These are phyloP conservation scores for Drosophila paramelanica DNA, from an alignment of 2,888 invertebrate genomes.

Conservation along the genomic window DNA sequence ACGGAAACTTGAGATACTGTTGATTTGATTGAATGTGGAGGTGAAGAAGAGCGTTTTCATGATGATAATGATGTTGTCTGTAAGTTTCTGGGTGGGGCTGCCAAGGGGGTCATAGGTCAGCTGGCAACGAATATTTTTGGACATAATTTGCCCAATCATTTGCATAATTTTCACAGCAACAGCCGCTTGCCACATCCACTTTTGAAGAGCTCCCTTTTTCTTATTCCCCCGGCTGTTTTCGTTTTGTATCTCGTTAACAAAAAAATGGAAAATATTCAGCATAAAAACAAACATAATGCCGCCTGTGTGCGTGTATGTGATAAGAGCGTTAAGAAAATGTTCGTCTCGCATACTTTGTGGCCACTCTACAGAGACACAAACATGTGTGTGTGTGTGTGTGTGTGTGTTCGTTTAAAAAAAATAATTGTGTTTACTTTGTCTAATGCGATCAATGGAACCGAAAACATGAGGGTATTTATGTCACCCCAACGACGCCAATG, in stretches of 20 bases:
- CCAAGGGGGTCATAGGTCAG: constrained; percentile 44
- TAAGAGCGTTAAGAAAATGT: constrained; percentile 62
- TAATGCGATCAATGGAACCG: constrained; percentile 71
- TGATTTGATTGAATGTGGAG: constrained; percentile 5
- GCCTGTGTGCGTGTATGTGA: constrained; percentile 46
- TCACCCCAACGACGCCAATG: constrained; percentile 23
- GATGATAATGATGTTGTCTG: constrained; percentile 37
- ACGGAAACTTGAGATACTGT: constrained; percentile 39
- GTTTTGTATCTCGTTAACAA: constrained; percentile 65
- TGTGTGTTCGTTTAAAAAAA: constrained; percentile 52
- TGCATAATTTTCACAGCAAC: constrained; percentile 73
- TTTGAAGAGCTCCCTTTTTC: background rate
- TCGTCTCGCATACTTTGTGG: constrained; percentile 68
- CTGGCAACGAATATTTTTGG: constrained; percentile 53
- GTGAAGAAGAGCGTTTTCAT: constrained; percentile 3
- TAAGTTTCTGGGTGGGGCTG: constrained; percentile 4
- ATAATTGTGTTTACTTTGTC: constrained; percentile 77
- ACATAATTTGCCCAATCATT: constrained; percentile 78
- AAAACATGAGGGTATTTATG: constrained; percentile 25
- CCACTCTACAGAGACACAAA: constrained; percentile 22
- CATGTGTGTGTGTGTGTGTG: constrained; percentile 8
- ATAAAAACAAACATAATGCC: constrained; percentile 59
- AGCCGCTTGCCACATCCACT: constrained; percentile 31
- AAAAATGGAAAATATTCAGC: constrained; percentile 46
- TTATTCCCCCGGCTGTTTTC: constrained; percentile 13